Evolutionary conservation across 1,140 invertebrate species (phyloP), one percentile per base, ranked within the genome.

Genomic region (Spodoptera frugiperda): DNA sequence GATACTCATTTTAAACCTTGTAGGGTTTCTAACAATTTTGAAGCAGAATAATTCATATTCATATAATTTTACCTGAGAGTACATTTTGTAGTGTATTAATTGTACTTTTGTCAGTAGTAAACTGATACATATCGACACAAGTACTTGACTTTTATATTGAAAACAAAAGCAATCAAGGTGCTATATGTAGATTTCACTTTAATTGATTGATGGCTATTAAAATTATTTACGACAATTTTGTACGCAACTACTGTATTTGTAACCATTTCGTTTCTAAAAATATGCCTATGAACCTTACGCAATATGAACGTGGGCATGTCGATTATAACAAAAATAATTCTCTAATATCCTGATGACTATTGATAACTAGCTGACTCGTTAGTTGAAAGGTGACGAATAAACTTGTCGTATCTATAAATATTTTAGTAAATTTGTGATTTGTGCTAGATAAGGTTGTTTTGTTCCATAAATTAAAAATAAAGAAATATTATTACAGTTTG

Each of bases 61-160:
- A 39, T 14, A n/a, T 39, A 0, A 8, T 51, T 15, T 8, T 63
- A 63, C 59, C 33, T 63, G 39, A 9, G 14, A 44, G 11, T 19
- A 44, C 59, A 63, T 63, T 19, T 46, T 44, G 57, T 46, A 46
- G 30, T 25, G 17, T 55, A 55, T 55, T 55, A 14, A 10, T 53
- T n/a, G 49, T 53, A 53, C n/a, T 39, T 17, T 19, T 19, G 6
- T 39, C 33, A 46, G 33, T 19, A 59, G 15, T 65, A 14, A 79
- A 91, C 84, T 91, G 88, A 89, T 91, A 85, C 80, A 61, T 74
- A 73, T 76, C 63, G 30, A 70, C 77, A 78, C 79, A 78, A 78
- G 9, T 65, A 76, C 68, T 78, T 70, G 81, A 84, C 86, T 89
- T 91, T 89, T 90, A 90, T 90, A 90, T 86, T 73, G 67, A 82